Percentiles rank a stretch among this genome's conserved stretches.
Evolutionary conservation across 1,140 invertebrate genomes (phyloP).

Genomic region (Prorops nasuta): DNA sequence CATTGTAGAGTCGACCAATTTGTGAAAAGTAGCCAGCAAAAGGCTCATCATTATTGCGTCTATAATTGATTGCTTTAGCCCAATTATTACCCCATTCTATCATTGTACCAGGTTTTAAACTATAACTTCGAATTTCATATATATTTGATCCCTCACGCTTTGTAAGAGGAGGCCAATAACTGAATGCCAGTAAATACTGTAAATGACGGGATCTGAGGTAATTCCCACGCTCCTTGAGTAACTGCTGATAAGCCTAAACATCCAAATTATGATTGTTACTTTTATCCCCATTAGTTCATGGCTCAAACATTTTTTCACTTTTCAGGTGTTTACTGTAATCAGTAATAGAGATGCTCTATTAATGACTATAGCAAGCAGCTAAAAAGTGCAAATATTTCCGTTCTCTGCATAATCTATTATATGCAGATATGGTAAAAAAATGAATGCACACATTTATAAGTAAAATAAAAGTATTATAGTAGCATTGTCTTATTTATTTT

Average conservation of each 20-base stretch:
- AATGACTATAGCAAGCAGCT: no score
- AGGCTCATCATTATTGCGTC: conserved; percentile 88
- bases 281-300: no score
- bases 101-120: conserved; percentile 94
- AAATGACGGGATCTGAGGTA: conserved; percentile 85
- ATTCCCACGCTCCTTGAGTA: conserved; percentile 79
- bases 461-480: no score
- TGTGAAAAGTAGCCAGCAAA: conserved; percentile 96
- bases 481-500: conserved; percentile 11
- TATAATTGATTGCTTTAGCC: conserved; percentile 90
- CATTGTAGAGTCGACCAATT: conserved; percentile 92
- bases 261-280: conserved; percentile 17
- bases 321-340: no score
- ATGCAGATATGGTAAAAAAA: not conserved
- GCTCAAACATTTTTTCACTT: no score
- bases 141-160: conserved; percentile 75
- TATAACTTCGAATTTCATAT: conserved; percentile 92
- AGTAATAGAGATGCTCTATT: not conserved
- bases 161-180: conserved; percentile 82
- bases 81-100: conserved; percentile 99
- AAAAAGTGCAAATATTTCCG: no score
- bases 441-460: conserved; percentile 6
- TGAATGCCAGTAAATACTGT: conserved; percentile 89
- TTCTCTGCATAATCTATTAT: conserved; percentile 1
- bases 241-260: conserved; percentile 72